phyloP scores from a whole-genome alignment of 2,113 vertebrate species.

The Cricetomys ansorgei region DNA sequence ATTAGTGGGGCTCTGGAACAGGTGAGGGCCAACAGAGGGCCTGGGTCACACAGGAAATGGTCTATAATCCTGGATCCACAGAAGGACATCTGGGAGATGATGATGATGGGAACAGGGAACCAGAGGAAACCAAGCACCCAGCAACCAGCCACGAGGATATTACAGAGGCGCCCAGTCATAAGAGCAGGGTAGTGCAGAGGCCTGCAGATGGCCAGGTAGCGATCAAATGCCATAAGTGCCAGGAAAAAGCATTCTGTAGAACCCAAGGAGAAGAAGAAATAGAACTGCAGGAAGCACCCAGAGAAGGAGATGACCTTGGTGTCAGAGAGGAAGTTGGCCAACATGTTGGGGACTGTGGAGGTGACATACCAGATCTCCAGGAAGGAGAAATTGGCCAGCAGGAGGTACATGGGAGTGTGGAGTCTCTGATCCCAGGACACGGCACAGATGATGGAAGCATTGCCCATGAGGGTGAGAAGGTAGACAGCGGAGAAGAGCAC shows the following conservation, averaged over 20 bases:
- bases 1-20: constrained; percentile 53
- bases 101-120: constrained; percentile 67
- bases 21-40: constrained; percentile 67
- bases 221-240: neutral
- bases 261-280: constrained; percentile 1
- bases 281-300: neutral
- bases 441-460: constrained; percentile 66
- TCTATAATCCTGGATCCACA: constrained; percentile 75
- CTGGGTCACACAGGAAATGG: constrained; percentile 79
- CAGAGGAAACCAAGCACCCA: constrained; percentile 76
- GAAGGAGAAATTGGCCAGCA: constrained; percentile 31
- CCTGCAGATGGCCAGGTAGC: neutral
- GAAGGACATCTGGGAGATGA: constrained; percentile 76
- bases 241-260: neutral
- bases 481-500: constrained; percentile 60
- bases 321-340: constrained; percentile 71
- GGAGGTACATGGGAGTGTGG: constrained; percentile 75
- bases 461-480: constrained; percentile 69
- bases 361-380: constrained; percentile 64
- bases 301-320: constrained; percentile 67
- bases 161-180: constrained; percentile 58
- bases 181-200: constrained; percentile 55
- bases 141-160: constrained; percentile 58
- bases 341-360: constrained; percentile 78
- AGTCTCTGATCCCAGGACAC: constrained; percentile 49